Evolutionary conservation across 2,113 vertebrate species (phyloP).

Genomic region (Pangasianodon hypophthalmus): DNA sequence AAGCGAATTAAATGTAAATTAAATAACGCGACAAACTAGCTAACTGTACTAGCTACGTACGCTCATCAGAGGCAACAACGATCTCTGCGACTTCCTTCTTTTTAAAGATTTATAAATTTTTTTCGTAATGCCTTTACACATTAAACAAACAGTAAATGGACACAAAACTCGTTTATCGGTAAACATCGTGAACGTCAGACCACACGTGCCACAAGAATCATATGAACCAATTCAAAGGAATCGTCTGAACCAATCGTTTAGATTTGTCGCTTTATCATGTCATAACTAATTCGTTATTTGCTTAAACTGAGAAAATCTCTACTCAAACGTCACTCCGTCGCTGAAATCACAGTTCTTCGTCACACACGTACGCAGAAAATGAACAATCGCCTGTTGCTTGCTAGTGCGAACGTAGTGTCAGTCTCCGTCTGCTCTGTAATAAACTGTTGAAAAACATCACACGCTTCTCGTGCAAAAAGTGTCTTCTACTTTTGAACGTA

Average conservation of each 20-base stretch:
- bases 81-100: background rate
- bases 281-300: background rate
- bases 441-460: background rate
- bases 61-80: background rate
- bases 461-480: too few relatives aligned
- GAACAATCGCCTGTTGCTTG: too few relatives aligned
- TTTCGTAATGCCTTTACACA: too few relatives aligned
- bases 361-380: too few relatives aligned
- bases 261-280: background rate
- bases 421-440: background rate
- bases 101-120: too few relatives aligned
- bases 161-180: too few relatives aligned
- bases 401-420: background rate
- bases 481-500: background rate
- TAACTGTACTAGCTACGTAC: background rate
- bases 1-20: background rate
- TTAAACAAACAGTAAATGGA: background rate
- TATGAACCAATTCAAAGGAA: background rate
- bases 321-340: background rate
- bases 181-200: background rate
- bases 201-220: background rate
- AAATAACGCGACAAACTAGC: background rate
- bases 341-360: background rate
- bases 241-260: background rate
- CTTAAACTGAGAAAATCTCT: background rate